phyloP scores from a whole-genome alignment of 2,113 vertebrate genomes.

The Nannospalax galili region DNA sequence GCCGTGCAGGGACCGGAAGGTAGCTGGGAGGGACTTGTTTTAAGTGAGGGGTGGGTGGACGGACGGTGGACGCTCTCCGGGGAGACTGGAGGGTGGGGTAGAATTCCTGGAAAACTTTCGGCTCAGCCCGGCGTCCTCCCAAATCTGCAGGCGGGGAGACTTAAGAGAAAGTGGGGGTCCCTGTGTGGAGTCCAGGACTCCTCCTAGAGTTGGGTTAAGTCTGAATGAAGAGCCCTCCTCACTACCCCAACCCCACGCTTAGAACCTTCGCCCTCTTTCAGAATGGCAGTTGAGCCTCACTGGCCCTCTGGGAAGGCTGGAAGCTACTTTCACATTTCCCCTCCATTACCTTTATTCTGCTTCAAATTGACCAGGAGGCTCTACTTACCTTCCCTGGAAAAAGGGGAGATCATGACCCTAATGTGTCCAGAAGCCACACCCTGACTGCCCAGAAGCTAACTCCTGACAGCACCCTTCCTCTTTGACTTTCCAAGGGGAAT shows the following conservation, averaged over 20 bases:
- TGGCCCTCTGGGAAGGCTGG: conserved; percentile 51
- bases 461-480: not conserved
- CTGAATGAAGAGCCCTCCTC: conserved; percentile 1
- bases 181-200: not conserved
- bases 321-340: not conserved
- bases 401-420: conserved; percentile 53
- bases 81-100: not conserved
- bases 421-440: conserved; percentile 35
- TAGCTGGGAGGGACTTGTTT: conserved; percentile 44
- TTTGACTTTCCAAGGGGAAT: conserved; percentile 5
- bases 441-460: conserved; percentile 46
- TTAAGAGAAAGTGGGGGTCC: not conserved
- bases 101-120: conserved; percentile 47
- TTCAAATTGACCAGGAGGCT: conserved; percentile 5
- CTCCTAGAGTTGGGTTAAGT: not conserved
- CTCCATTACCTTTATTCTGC: not conserved
- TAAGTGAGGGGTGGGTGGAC: conserved; percentile 44
- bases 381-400: conserved; percentile 12
- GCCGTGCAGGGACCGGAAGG: conserved; percentile 70
- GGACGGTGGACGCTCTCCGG: not conserved
- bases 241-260: conserved; percentile 62
- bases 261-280: conserved; percentile 74
- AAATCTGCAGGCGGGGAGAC: conserved; percentile 2
- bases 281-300: conserved; percentile 78
- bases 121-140: not conserved